phyloP scores from a whole-genome alignment of 2,113 vertebrate genomes.

The Coryphaenoides rupestris region DNA sequence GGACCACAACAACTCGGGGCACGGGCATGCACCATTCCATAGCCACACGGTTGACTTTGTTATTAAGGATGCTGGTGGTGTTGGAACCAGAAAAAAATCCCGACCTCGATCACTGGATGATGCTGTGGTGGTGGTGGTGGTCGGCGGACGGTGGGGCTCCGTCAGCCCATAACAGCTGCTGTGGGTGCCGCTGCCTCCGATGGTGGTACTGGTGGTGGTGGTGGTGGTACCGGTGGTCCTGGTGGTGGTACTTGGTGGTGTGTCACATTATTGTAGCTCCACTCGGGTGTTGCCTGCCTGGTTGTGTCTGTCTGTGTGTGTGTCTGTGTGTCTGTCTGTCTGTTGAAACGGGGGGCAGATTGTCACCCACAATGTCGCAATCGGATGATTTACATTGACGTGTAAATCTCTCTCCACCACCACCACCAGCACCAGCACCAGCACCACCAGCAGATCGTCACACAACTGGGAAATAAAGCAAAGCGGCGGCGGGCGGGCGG shows the following conservation, averaged over 20 bases:
- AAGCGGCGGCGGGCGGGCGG: too few relatives aligned
- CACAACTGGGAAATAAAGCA: constrained; percentile 3
- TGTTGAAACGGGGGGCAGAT: constrained; percentile 6
- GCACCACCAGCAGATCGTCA: too few relatives aligned
- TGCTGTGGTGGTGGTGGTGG: too few relatives aligned
- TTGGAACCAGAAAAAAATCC: constrained; percentile 42
- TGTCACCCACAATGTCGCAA: not conserved
- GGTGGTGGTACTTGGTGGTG: constrained; percentile 27
- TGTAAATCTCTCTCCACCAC: too few relatives aligned
- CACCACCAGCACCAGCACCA: too few relatives aligned
- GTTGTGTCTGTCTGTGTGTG: too few relatives aligned
- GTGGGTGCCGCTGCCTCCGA: too few relatives aligned
- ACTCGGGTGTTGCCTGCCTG: constrained; percentile 46
- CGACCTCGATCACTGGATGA: constrained; percentile 23
- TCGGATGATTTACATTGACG: too few relatives aligned
- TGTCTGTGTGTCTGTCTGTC: constrained; percentile 14
- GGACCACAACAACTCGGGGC: constrained; percentile 71
- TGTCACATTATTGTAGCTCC: constrained; percentile 42
- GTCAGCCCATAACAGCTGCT: constrained; percentile 40
- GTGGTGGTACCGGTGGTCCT: too few relatives aligned
- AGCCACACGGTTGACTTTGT: constrained; percentile 59
- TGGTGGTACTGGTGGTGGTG: too few relatives aligned
- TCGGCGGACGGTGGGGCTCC: too few relatives aligned
- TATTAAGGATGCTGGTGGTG: constrained; percentile 49
- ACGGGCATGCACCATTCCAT: constrained; percentile 87